Conservation (phyloP, 2,797 vertebrate species). For the Phaenicophaeus curvirostris region DNA sequence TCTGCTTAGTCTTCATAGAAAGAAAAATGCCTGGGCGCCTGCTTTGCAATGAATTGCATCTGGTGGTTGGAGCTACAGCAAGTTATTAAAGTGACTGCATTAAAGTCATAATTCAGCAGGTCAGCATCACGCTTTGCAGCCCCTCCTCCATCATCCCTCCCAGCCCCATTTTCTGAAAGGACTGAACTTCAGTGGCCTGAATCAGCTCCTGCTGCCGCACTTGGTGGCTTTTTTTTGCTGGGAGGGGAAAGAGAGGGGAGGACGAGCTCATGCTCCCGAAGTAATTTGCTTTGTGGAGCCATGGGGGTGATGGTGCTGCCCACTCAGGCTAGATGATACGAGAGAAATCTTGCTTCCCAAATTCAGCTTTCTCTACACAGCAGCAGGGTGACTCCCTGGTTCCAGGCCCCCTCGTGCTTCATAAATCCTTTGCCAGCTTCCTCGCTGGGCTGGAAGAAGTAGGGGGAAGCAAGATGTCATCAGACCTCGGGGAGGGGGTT, state of each 20-base stretch:
- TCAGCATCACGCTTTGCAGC: constrained; percentile 35
- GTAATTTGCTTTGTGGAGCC: neutral
- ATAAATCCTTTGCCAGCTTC: neutral
- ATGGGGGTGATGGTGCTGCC: neutral
- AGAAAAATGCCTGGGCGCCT: constrained; percentile 68
- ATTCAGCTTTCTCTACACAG: neutral
- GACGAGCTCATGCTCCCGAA: neutral
- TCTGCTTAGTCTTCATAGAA: constrained; percentile 69
- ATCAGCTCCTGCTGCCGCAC: neutral
- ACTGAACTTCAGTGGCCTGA: neutral
- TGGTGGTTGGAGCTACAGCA: constrained; percentile 69
- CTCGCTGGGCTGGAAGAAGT: neutral
- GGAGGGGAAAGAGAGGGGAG: neutral
- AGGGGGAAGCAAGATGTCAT: neutral
- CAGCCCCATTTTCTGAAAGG: constrained; percentile 35
- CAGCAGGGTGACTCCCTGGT: neutral
- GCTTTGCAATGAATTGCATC: constrained; percentile 69
- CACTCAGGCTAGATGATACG: neutral
- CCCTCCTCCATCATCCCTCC: constrained; percentile 53
- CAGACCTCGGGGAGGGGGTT: neutral
- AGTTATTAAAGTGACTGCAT: constrained; percentile 65
- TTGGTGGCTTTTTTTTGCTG: neutral
- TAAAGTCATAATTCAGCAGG: constrained; percentile 67
- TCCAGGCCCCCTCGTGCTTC: neutral
- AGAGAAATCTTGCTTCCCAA: constrained; percentile 8